Evolutionary conservation across 2,888 invertebrate genomes (phyloP), one percentile per base, ranked within the genome.

Genomic region (Syrphus vitripennis): DNA sequence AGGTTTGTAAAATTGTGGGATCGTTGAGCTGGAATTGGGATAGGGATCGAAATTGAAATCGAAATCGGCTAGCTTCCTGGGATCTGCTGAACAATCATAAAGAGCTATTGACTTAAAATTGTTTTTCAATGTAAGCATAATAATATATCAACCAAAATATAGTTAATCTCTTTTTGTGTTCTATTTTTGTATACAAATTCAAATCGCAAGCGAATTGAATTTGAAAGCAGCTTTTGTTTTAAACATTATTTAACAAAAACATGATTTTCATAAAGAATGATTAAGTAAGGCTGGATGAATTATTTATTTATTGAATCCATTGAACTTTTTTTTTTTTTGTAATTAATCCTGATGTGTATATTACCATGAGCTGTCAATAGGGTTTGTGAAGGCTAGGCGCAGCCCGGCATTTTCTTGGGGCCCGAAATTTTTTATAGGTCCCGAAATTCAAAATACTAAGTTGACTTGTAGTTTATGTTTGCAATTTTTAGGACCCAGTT

Each of bases 31-130:
- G 53, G 42, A 29, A 29, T 55, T 3, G 6, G 14, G 14, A 45
- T 26, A 21, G 48, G 53, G 3, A 37, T 48, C 19, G 37, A 4
- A 34, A 34, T 31, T 4, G 34, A 4, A 48, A 48, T 48, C 48
- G 48, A 45, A 34, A 59, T 24, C 31, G 59, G 10, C 9, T 40
- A 10, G 40, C 12, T 9, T 21, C 6, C 1, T 50, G n/a, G 26
- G 31, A 45, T 42, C 45, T 21, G 48, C 21, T 55, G 29, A 55
- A 14, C 45, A 57, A 29, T 59, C 31, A 61, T 48, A 48, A 59
- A 72, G 65, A 34, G 34, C 16, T 57, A 26, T 24, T 24, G 10
- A 42, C 24, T 55, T 45, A 31, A 55, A 75, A 65, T 75, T 75
- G 63, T 12, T 55, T 65, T 76, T 16, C 57, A 34, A 45, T 57